Percentiles rank a stretch among this genome's conserved stretches.
Conservation (phyloP, 2,888 invertebrate species). For the Dryadula phaetusa region DNA sequence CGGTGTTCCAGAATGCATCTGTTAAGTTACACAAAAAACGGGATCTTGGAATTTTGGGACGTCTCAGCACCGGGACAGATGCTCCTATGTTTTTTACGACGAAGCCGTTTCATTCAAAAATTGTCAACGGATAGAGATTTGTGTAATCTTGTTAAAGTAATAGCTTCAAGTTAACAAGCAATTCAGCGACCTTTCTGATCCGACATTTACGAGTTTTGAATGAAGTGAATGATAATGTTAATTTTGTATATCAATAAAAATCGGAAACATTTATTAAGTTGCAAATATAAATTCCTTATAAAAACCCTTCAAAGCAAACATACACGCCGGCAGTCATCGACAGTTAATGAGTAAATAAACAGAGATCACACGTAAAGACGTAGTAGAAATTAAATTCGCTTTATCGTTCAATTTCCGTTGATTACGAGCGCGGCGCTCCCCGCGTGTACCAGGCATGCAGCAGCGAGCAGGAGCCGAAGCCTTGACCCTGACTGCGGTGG, state of each 20-base stretch:
- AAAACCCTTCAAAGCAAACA: not conserved
- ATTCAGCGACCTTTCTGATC: constrained; percentile 55
- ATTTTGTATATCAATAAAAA: not conserved
- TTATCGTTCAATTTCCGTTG: constrained; percentile 71
- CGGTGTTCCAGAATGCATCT: constrained; percentile 82
- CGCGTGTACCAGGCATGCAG: constrained; percentile 73
- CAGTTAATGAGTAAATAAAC: constrained; percentile 10
- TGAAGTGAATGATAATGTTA: constrained; percentile 26
- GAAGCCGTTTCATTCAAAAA: constrained; percentile 81
- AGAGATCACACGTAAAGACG: constrained; percentile 7
- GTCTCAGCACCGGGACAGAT: constrained; percentile 74
- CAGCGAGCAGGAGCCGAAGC: constrained; percentile 76
- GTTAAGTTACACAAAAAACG: constrained; percentile 79
- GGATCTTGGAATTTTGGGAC: constrained; percentile 80
- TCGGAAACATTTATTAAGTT: not conserved
- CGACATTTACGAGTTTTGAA: constrained; percentile 39
- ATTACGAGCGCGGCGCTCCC: constrained; percentile 54
- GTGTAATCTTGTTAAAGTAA: constrained; percentile 82
- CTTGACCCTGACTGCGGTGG: constrained; percentile 83
- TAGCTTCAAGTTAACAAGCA: constrained; percentile 65
- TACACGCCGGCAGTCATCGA: not conserved
- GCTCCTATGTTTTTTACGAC: constrained; percentile 77
- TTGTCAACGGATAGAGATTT: constrained; percentile 80
- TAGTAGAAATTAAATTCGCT: constrained; percentile 69
- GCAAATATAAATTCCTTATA: not conserved